A percentile compares a stretch with the other conserved stretches of the same genome.
phyloP scores from a whole-genome alignment of 2,888 invertebrate species.

The Acleris literana region DNA sequence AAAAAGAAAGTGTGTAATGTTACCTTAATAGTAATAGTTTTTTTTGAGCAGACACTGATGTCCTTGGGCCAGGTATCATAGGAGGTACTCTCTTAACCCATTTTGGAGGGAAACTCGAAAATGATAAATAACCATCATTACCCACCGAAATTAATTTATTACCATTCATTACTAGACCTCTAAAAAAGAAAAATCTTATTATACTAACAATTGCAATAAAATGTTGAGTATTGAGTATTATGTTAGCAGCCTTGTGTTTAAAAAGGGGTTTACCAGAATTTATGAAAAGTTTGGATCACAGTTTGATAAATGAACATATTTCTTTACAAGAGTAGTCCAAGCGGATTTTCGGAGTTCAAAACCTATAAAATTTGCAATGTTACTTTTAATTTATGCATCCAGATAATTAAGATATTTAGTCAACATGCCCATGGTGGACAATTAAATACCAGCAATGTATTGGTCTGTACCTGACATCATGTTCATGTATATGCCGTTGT shows the following conservation, averaged over 20 bases:
- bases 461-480: slow-evolving; percentile 88
- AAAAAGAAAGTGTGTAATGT: neutral
- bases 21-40: slow-evolving; percentile 84
- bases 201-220: no score
- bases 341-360: no score
- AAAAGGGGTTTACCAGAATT: no score
- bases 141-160: slow-evolving; percentile 91
- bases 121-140: slow-evolving; percentile 89
- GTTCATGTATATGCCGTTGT: slow-evolving; percentile 91
- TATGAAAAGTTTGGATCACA: no score
- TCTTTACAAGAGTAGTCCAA: no score
- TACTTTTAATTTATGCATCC: neutral
- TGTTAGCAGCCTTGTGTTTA: no score
- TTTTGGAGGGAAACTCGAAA: slow-evolving; percentile 88
- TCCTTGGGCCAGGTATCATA: slow-evolving; percentile 85
- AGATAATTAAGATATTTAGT: neutral
- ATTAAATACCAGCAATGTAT: no score
- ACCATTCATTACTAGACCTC: slow-evolving; percentile 86
- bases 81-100: slow-evolving; percentile 88
- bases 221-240: no score
- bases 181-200: slow-evolving; percentile 46
- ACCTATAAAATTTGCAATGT: no score
- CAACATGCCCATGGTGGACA: neutral
- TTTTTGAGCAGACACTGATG: slow-evolving; percentile 77
- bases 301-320: no score